phyloP scores from a whole-genome alignment of 2,113 vertebrate genomes.

The Rhegmatorhina hoffmannsi region DNA sequence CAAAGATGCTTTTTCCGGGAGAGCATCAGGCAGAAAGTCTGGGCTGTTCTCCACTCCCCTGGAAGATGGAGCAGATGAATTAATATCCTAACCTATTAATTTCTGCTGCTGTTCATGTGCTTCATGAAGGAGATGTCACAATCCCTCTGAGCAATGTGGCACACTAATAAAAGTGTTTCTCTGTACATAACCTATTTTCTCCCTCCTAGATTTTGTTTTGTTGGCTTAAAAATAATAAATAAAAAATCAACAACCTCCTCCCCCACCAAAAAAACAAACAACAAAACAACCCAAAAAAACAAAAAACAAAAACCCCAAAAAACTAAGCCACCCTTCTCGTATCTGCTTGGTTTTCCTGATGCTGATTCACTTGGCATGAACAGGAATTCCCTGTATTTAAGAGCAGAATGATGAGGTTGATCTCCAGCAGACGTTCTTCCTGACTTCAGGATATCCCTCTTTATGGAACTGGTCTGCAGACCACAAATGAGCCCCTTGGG shows the following conservation, averaged over 20 bases:
- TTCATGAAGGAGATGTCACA: neutral
- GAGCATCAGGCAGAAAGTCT: neutral
- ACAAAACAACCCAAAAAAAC: neutral
- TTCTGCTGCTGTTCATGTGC: neutral
- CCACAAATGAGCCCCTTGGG: neutral
- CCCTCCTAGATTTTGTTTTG: neutral
- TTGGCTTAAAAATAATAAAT: neutral
- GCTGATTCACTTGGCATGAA: neutral
- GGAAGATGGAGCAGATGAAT: neutral
- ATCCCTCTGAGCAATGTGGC: neutral
- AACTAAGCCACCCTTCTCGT: neutral
- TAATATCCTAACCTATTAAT: neutral
- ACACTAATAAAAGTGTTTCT: neutral
- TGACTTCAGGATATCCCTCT: neutral
- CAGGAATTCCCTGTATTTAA: neutral
- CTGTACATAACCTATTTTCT: neutral
- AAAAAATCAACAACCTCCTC: neutral
- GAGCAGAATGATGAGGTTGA: neutral
- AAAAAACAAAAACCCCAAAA: neutral
- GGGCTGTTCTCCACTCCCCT: neutral
- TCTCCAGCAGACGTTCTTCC: neutral
- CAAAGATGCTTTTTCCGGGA: slow-evolving; percentile 24
- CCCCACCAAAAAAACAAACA: neutral
- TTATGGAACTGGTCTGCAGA: neutral
- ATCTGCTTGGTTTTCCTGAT: neutral